A percentile compares a stretch with the other conserved stretches of the same genome.
Conservation (phyloP, 2,113 vertebrate species). For the Capreolus pygargus region DNA sequence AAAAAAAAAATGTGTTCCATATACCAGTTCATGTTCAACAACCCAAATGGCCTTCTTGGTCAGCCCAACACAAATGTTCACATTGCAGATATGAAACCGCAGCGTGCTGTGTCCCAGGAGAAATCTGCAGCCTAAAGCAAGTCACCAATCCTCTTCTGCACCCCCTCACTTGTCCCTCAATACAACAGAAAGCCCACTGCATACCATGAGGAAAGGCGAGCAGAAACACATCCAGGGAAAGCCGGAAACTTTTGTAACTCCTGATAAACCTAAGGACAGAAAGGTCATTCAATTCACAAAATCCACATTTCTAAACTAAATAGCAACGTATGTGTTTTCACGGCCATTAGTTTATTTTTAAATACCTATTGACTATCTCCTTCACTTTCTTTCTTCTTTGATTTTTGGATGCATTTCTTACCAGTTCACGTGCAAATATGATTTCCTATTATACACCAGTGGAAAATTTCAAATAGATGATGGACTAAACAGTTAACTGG, state of each 20-base stretch:
- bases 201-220: not conserved
- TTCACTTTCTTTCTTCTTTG: not conserved
- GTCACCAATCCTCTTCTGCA: not conserved
- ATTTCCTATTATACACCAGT: not conserved
- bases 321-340: not conserved
- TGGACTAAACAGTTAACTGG: not conserved
- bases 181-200: not conserved
- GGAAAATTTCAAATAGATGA: not conserved
- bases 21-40: not conserved
- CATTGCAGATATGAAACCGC: not conserved
- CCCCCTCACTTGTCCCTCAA: not conserved
- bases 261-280: not conserved
- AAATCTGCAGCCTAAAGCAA: not conserved
- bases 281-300: not conserved
- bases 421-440: not conserved
- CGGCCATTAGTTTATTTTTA: not conserved
- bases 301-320: not conserved
- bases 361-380: not conserved
- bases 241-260: not conserved
- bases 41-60: not conserved
- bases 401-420: not conserved
- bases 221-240: not conserved
- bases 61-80: not conserved
- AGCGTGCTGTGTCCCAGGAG: not conserved
- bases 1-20: not conserved